These are phyloP conservation scores for Coranthus polyacanthus DNA, from an alignment of 2,797 vertebrate genomes.

Conservation along the genomic window DNA sequence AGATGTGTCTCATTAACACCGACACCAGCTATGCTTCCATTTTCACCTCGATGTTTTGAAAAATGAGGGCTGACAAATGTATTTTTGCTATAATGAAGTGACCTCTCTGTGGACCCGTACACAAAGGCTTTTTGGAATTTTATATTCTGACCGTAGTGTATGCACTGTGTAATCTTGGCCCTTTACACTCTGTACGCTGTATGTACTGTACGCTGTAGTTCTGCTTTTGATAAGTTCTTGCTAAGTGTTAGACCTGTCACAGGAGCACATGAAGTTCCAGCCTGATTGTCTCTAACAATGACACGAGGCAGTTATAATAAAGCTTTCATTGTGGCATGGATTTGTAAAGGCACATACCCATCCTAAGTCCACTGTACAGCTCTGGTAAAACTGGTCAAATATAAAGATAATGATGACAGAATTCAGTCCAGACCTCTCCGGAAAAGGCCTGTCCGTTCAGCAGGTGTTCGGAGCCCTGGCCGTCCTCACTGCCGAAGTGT, in stretches of 20 bases:
- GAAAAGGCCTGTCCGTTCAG: slow-evolving; percentile 98
- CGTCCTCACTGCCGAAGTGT: slow-evolving; percentile 97
- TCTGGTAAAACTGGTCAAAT: too few species aligned
- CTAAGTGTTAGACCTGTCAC: too few species aligned
- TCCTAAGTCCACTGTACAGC: too few species aligned
- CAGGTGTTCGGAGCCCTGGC: slow-evolving; percentile 97
- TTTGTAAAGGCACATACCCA: too few species aligned
- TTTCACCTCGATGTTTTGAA: slow-evolving; percentile 11
- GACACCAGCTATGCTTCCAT: background rate
- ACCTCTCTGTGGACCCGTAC: background rate
- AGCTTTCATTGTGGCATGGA: too few species aligned
- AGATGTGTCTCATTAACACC: slow-evolving; percentile 4
- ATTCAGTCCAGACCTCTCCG: slow-evolving; percentile 86
- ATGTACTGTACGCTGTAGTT: too few species aligned
- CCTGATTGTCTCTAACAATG: too few species aligned
- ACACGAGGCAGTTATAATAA: too few species aligned
- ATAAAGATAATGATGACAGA: too few species aligned
- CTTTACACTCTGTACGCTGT: slow-evolving; percentile 67
- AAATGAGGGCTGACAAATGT: slow-evolving; percentile 4
- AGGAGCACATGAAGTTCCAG: too few species aligned
- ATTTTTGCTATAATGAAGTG: background rate
- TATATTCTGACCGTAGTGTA: background rate
- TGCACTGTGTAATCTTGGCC: background rate
- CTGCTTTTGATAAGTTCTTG: too few species aligned
- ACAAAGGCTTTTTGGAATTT: background rate